Conservation (phyloP, 1,140 invertebrate species). For the Bacillus rossius region DNA sequence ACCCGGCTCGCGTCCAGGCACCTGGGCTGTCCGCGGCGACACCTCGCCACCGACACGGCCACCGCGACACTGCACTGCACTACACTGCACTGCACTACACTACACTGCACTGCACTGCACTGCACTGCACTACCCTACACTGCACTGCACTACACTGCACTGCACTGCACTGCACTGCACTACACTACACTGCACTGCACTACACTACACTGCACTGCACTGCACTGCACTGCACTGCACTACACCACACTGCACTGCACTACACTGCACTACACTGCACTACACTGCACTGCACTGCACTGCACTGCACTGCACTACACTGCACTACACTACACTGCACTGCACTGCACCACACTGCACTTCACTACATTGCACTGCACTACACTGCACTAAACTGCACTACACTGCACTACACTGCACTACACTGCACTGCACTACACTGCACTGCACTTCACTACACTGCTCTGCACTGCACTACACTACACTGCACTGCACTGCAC, state of each 20-base stretch:
- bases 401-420: conserved; percentile 4
- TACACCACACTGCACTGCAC: background rate
- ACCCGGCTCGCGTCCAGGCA: no score
- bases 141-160: conserved; percentile 1
- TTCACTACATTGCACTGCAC: conserved; percentile 1
- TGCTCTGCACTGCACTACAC: no score
- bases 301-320: conserved; percentile 4
- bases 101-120: conserved; percentile 8
- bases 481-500: no score
- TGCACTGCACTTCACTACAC: background rate
- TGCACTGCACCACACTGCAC: background rate
- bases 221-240: conserved; percentile 9
- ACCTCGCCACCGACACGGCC: no score
- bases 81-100: conserved; percentile 3
- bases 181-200: background rate
- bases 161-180: conserved; percentile 10
- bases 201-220: conserved; percentile 6
- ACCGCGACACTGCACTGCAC: background rate
- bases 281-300: background rate
- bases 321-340: conserved; percentile 2
- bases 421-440: conserved; percentile 1
- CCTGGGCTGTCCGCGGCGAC: no score
- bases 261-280: conserved; percentile 7
- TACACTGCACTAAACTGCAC: background rate
- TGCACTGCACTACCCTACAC: no score